A percentile compares a stretch with the other conserved stretches of the same genome.
Evolutionary conservation across 2,113 vertebrate genomes (phyloP).

Genomic region (Diphyllodes magnificus): DNA sequence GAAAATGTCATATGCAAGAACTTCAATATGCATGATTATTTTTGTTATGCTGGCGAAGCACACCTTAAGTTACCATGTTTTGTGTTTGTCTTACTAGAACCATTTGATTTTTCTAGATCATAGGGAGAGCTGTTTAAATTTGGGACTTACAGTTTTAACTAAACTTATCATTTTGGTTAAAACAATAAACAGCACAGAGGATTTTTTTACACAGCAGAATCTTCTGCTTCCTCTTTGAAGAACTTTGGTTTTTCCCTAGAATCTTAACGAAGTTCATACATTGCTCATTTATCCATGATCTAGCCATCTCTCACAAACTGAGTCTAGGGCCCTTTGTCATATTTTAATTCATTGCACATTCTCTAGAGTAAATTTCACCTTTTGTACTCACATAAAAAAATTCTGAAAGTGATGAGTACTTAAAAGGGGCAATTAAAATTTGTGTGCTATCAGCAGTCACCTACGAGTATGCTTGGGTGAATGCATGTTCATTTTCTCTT

Average conservation of each 20-base stretch:
- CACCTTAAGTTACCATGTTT: not conserved
- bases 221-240: not conserved
- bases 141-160: not conserved
- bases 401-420: not conserved
- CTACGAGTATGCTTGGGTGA: not conserved
- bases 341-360: not conserved
- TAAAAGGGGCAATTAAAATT: not conserved
- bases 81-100: not conserved
- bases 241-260: rapidly evolving
- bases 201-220: not conserved
- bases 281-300: not conserved
- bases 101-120: not conserved
- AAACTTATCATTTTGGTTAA: not conserved
- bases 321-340: not conserved
- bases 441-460: not conserved
- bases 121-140: not conserved
- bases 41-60: not conserved
- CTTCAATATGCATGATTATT: rapidly evolving
- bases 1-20: not conserved
- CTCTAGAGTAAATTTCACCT: not conserved
- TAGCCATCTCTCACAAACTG: not conserved
- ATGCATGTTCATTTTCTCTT: not conserved
- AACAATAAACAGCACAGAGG: not conserved
- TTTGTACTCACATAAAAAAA: not conserved
- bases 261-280: not conserved